These are phyloP conservation scores for Centrocercus urophasianus DNA, from an alignment of 2,113 vertebrate species.

Conservation along the genomic window DNA sequence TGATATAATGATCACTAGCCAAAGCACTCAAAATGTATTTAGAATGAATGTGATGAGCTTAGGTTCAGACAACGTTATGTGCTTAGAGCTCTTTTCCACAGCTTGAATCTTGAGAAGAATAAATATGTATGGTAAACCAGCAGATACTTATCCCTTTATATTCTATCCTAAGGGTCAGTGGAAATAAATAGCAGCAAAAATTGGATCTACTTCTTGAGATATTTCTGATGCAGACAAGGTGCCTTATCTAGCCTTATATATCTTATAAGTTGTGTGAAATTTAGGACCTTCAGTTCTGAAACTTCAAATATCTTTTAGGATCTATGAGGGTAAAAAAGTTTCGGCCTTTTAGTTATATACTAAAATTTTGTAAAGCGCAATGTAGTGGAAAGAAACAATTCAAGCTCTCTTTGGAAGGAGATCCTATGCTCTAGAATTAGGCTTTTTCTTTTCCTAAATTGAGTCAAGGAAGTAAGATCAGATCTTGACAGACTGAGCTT, in stretches of 20 bases:
- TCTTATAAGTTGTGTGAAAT: background rate
- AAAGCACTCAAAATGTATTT: background rate
- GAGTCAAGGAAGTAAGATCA: background rate
- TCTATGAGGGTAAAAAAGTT: background rate
- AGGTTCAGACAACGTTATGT: background rate
- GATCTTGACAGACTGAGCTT: background rate
- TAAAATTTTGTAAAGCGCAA: background rate
- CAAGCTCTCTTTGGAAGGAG: rapidly evolving
- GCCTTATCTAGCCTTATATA: background rate
- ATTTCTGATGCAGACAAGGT: background rate
- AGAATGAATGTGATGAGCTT: background rate
- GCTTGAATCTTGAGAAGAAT: background rate
- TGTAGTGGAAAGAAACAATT: background rate
- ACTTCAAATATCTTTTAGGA: background rate
- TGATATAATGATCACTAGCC: background rate
- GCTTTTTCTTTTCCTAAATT: background rate
- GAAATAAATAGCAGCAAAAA: background rate
- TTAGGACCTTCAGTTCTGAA: background rate
- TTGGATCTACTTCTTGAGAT: rapidly evolving
- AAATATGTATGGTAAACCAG: background rate
- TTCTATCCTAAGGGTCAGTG: background rate
- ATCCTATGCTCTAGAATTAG: background rate
- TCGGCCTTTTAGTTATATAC: background rate
- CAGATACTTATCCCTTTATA: no score
- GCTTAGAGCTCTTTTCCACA: background rate